A percentile compares a stretch with the other conserved stretches of the same genome.
phyloP scores from a whole-genome alignment of 2,888 invertebrate genomes.

The Trissoscelio sp. region DNA sequence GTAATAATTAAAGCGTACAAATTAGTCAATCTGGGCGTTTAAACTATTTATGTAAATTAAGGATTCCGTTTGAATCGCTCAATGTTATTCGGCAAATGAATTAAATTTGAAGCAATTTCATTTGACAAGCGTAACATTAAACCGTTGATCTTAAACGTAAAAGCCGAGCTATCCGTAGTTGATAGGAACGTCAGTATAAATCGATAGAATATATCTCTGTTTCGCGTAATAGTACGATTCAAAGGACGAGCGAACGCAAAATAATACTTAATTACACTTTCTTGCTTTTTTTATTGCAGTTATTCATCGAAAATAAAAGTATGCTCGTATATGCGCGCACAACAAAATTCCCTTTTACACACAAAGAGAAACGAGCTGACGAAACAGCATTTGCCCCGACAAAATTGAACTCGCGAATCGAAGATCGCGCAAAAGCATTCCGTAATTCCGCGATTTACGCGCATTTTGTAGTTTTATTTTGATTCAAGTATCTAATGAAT shows the following conservation, averaged over 20 bases:
- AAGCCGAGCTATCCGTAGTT: constrained; percentile 21
- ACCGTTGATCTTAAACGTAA: constrained; percentile 45
- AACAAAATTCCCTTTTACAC: constrained; percentile 5
- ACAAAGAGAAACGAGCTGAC: constrained; percentile 9
- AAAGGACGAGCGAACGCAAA: not conserved
- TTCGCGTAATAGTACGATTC: constrained; percentile 13
- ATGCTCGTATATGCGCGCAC: too few relatives aligned
- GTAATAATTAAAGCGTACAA: too few relatives aligned
- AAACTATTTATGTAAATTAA: constrained; percentile 13
- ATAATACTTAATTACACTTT: constrained; percentile 18
- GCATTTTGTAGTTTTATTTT: constrained; percentile 19
- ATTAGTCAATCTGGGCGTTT: not conserved
- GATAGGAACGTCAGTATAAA: constrained; percentile 19
- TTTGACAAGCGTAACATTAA: constrained; percentile 41
- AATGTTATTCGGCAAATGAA: not conserved
- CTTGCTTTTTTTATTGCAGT: not conserved
- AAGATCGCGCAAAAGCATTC: constrained; percentile 21
- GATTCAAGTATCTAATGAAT: constrained; percentile 37
- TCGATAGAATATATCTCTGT: constrained; percentile 45
- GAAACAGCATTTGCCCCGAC: constrained; percentile 3
- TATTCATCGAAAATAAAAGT: constrained; percentile 3
- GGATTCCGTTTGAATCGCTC: not conserved
- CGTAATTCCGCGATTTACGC: constrained; percentile 5
- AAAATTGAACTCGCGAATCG: constrained; percentile 8
- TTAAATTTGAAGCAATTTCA: constrained; percentile 45